These are phyloP conservation scores for Rhinoptilus africanus DNA, from an alignment of 2,113 vertebrate genomes.

Conservation along the genomic window DNA sequence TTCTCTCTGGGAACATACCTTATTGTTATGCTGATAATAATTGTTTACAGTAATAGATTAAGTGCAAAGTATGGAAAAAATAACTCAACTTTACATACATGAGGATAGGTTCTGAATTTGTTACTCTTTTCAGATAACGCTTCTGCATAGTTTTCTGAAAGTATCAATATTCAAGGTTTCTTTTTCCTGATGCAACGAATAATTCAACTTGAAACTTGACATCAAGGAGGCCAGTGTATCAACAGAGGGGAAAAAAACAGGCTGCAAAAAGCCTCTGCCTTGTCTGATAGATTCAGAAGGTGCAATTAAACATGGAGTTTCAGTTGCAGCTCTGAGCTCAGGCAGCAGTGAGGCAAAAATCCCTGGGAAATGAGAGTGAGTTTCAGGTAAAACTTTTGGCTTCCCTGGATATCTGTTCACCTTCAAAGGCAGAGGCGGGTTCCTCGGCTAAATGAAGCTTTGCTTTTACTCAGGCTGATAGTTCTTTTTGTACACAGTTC, in stretches of 20 bases:
- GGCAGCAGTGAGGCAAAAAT: background rate
- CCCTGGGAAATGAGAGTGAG: background rate
- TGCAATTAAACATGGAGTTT: background rate
- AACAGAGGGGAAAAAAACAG: background rate
- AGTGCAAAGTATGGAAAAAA: background rate
- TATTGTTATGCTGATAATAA: background rate
- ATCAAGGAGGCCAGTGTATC: background rate
- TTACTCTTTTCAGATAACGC: background rate
- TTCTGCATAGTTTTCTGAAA: background rate
- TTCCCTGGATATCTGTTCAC: background rate
- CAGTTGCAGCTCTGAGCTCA: background rate
- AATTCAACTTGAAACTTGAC: background rate
- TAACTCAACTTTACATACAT: background rate
- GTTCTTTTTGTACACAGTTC: background rate
- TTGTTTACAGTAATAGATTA: background rate
- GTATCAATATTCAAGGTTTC: background rate
- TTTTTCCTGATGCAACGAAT: background rate
- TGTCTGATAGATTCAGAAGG: background rate
- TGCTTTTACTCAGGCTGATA: background rate
- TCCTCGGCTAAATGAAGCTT: slow-evolving; percentile 3
- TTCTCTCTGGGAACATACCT: background rate
- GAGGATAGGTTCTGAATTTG: background rate
- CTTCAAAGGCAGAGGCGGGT: background rate
- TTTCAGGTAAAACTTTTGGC: background rate
- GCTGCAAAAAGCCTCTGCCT: background rate